Evolutionary conservation across 2,113 vertebrate species (phyloP), one percentile per base, ranked within the genome.

Genomic region (Nematolebias whitei): DNA sequence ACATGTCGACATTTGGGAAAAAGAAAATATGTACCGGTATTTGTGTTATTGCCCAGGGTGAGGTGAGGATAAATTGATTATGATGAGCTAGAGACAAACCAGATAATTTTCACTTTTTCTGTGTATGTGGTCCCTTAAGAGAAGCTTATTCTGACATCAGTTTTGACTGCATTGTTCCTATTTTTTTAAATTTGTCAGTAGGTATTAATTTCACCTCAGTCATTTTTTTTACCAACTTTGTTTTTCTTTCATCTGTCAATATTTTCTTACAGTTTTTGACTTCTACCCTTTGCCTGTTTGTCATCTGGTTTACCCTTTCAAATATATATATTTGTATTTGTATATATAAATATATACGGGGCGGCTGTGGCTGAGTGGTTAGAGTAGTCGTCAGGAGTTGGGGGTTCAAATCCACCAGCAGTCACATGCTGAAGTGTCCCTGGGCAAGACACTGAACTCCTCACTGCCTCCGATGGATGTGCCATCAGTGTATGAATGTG

Each of bases 181-280:
- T 64, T 58, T 71, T 76, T 76, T 68, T 22, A 60, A 56, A 66
- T 66, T 68, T 65, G 26, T 83, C 45, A 82, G 51, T 59, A 74
- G 23, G 19, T 63, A 39, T 68, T 63, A 58, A 67, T 56, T 26
- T 56, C 39, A 50, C 51, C 35, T 39, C 35, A 0, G 12, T 47
- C 23, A 18, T 40, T 50, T 4, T 68, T n/a, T 19, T 12, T 18
- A 38, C 12, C 41, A 68, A 55, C 49, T 20, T 16, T 55, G 15
- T 66, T 15, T 1, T 22, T 11, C 50, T 67, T 44, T 49, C 15
- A 16, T 50, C 50, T 58, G 15, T 57, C 16, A n/a, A 2, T 16
- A 12, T 51, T 61, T 1, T 35, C 23, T 4, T 12, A 10, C 22
- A 45, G 4, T 35, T 39, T 4, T 44, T 2, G 2, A 39, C 18